Evolutionary conservation across 2,113 vertebrate species (phyloP).

Genomic region (Rousettus leschenaultii): DNA sequence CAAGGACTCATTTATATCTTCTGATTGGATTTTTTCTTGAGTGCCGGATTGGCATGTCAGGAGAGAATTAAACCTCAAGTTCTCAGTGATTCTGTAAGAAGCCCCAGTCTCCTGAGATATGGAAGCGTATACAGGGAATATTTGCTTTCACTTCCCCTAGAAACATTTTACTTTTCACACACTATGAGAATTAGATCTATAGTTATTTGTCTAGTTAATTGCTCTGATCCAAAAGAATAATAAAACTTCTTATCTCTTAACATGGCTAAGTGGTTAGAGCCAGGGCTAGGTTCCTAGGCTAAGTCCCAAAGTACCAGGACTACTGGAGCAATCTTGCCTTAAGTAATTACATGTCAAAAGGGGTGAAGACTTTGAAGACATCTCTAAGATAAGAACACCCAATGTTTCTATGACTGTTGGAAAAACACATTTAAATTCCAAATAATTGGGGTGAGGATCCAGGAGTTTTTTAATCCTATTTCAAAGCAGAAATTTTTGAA

Average conservation of each 20-base stretch:
- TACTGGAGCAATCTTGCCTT: background rate
- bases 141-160: background rate
- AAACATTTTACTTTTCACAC: background rate
- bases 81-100: background rate
- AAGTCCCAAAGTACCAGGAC: background rate
- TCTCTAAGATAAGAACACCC: background rate
- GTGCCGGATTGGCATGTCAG: background rate
- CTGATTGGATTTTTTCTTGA: background rate
- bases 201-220: background rate
- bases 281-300: background rate
- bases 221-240: background rate
- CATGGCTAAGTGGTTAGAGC: background rate
- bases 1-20: background rate
- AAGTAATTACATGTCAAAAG: background rate
- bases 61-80: background rate
- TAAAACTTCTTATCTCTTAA: background rate
- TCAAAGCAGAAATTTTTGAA: background rate
- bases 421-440: background rate
- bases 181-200: background rate
- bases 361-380: background rate
- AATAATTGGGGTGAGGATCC: background rate
- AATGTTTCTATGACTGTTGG: background rate
- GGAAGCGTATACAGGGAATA: background rate
- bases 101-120: background rate
- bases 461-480: background rate